Percentiles rank a stretch among this genome's conserved stretches.
Evolutionary conservation across 2,113 vertebrate genomes (phyloP).

Genomic region (Hypocryptadius cinnamomeus): DNA sequence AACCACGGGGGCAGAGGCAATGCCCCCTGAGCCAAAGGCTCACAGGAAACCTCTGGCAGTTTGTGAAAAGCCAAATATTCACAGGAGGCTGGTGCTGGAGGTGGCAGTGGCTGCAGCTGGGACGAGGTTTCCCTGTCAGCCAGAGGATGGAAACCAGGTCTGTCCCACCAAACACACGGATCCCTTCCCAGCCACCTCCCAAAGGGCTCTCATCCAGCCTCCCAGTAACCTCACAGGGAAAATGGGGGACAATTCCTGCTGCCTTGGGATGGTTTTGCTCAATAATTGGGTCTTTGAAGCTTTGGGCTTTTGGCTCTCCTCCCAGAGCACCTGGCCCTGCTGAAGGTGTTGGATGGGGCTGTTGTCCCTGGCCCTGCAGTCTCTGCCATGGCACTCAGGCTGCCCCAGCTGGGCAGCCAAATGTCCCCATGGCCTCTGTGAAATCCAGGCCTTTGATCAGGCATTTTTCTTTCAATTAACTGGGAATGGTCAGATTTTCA

Average conservation of each 20-base stretch:
- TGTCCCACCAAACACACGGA: not conserved
- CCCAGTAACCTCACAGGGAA: not conserved
- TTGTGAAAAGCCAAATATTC: not conserved
- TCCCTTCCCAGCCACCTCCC: not conserved
- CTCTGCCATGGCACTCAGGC: not conserved
- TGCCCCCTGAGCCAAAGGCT: not conserved
- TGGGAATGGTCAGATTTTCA: not conserved
- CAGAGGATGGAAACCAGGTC: not conserved
- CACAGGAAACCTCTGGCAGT: not conserved
- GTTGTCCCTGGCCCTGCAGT: not conserved
- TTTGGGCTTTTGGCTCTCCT: not conserved
- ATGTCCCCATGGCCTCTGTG: not conserved
- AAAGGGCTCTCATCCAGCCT: not conserved
- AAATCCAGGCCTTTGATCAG: not conserved
- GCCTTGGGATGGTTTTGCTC: not conserved
- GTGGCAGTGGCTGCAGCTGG: not conserved
- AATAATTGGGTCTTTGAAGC: not conserved
- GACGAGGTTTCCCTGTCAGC: not conserved
- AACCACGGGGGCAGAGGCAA: not conserved
- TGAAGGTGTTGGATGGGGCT: not conserved
- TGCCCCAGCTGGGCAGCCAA: slow-evolving; percentile 13
- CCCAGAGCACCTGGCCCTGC: not conserved
- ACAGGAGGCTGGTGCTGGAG: not conserved
- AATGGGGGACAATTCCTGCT: not conserved
- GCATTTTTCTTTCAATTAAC: slow-evolving; percentile 6